Evolutionary conservation across 2,888 invertebrate genomes (phyloP).

Genomic region (Thymelicus sylvestris): DNA sequence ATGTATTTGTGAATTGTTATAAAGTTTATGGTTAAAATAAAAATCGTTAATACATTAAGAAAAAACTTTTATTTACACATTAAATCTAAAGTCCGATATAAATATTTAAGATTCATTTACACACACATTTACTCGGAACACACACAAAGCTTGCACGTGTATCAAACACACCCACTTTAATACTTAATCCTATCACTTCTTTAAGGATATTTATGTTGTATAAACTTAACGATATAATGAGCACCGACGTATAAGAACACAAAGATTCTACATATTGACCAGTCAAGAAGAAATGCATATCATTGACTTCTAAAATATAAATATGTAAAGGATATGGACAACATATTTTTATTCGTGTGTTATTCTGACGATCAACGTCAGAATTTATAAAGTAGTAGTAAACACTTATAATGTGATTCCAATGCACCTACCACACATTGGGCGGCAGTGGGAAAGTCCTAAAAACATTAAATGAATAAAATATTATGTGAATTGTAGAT

Average conservation of each 20-base stretch:
- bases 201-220: slow-evolving; percentile 39
- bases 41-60: slow-evolving; percentile 53
- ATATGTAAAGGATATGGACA: not conserved
- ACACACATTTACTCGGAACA: slow-evolving; percentile 43
- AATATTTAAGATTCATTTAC: slow-evolving; percentile 55
- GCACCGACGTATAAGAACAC: slow-evolving; percentile 53
- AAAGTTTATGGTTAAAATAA: slow-evolving; percentile 15
- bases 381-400: too few species aligned
- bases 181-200: slow-evolving; percentile 40
- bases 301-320: not conserved
- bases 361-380: too few species aligned
- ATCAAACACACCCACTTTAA: slow-evolving; percentile 39
- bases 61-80: slow-evolving; percentile 75
- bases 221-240: slow-evolving; percentile 58
- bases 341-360: not conserved
- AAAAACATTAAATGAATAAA: too few species aligned
- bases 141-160: slow-evolving; percentile 36
- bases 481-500: too few species aligned
- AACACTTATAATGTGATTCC: too few species aligned
- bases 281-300: slow-evolving; percentile 39
- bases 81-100: slow-evolving; percentile 68
- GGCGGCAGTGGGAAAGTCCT: too few species aligned
- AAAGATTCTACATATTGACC: slow-evolving; percentile 36
- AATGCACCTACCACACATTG: too few species aligned
- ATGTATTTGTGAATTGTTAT: slow-evolving; percentile 29